Percentiles rank a stretch among this genome's conserved stretches.
Conservation (phyloP, 2,113 vertebrate genomes). For the Gopherus evgoodei region DNA sequence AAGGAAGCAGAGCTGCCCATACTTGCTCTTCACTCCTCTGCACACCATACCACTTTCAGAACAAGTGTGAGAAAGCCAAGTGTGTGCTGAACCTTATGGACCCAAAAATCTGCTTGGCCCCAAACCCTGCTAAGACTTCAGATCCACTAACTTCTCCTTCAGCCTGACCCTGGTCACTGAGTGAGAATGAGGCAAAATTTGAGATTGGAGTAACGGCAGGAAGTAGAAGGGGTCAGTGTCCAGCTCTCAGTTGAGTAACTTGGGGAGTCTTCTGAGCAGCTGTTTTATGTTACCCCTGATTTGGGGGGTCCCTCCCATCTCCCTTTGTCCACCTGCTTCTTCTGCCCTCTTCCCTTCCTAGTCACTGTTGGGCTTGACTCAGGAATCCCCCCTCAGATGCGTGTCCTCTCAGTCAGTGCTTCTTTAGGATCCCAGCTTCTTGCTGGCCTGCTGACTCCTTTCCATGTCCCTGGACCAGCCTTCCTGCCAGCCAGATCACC, state of each 20-base stretch:
- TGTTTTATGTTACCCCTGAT: background rate
- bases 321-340: background rate
- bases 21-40: background rate
- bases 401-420: no score
- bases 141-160: background rate
- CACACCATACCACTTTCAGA: background rate
- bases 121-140: background rate
- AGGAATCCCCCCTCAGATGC: background rate
- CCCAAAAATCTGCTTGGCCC: background rate
- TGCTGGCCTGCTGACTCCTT: background rate
- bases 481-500: background rate
- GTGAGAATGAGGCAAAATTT: background rate
- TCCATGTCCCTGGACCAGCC: background rate
- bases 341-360: background rate
- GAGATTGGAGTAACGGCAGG: background rate
- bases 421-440: background rate
- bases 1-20: background rate
- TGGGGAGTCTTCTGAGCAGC: background rate
- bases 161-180: background rate
- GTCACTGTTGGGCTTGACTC: no score
- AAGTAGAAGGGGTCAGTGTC: background rate
- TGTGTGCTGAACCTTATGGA: background rate
- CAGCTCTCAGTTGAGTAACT: background rate
- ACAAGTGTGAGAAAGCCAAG: background rate
- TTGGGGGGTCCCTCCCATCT: background rate